Conservation (phyloP, 1,140 invertebrate genomes). For the Cepaea nemoralis region DNA sequence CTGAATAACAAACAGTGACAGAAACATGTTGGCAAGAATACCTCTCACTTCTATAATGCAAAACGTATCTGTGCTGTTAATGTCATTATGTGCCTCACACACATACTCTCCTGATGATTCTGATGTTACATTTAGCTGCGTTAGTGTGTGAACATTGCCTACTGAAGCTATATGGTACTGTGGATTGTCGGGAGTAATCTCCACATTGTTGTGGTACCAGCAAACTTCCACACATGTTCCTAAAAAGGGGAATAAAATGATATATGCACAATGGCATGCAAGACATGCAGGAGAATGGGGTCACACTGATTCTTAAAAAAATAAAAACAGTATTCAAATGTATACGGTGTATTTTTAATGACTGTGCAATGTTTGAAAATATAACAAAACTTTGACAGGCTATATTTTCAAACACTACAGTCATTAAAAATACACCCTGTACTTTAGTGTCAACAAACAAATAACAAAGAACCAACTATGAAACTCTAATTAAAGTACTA, state of each 20-base stretch:
- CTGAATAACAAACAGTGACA: no score
- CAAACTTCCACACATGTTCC: constrained; percentile 73
- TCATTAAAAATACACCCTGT: no score
- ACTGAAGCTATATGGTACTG: constrained; percentile 71
- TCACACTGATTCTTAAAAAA: background rate
- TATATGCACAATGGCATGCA: background rate
- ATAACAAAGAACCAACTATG: background rate
- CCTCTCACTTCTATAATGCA: constrained; percentile 61
- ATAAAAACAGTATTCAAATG: no score
- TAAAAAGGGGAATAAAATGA: constrained; percentile 54
- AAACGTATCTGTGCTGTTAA: constrained; percentile 82
- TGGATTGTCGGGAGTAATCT: constrained; percentile 57
- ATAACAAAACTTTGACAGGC: no score
- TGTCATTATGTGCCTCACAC: constrained; percentile 95
- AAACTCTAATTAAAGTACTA: background rate
- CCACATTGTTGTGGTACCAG: constrained; percentile 66
- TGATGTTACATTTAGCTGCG: constrained; percentile 93
- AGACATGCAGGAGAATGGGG: background rate
- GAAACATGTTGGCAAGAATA: no score
- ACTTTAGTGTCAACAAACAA: no score
- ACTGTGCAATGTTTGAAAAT: no score
- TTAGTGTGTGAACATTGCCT: constrained; percentile 88
- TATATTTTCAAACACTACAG: no score
- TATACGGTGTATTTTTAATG: no score
- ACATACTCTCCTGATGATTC: constrained; percentile 94